A percentile compares a stretch with the other conserved stretches of the same genome.
These are phyloP conservation scores for Sebastes variabilis DNA, from an alignment of 2,797 vertebrate species.

Conservation along the genomic window DNA sequence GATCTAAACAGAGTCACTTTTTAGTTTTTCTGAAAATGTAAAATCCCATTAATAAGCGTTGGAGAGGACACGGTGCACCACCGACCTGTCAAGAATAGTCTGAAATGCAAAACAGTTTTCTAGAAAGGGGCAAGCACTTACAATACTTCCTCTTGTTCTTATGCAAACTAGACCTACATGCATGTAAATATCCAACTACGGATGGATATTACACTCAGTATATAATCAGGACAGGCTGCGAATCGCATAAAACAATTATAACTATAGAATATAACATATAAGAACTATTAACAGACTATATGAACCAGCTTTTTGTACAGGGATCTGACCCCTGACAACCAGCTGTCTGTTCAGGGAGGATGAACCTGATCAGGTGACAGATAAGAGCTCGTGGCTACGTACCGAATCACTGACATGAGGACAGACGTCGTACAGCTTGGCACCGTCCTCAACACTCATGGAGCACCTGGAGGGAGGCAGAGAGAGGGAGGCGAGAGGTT, in stretches of 20 bases:
- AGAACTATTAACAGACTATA: not conserved
- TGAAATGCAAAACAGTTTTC: not conserved
- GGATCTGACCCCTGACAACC: not conserved
- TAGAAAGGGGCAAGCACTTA: not conserved
- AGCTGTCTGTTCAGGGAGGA: not conserved
- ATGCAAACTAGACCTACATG: not conserved
- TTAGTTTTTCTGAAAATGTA: not conserved
- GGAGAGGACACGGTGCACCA: too few species aligned
- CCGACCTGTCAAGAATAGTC: not conserved
- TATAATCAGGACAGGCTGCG: not conserved
- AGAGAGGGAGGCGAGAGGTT: not conserved
- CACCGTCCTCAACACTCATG: conserved; percentile 97
- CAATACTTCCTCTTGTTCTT: not conserved
- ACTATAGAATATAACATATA: not conserved
- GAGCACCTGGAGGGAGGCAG: conserved; percentile 87
- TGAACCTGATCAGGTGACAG: conserved; percentile 2
- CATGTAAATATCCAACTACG: not conserved
- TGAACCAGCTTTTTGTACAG: not conserved
- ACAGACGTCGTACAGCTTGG: conserved; percentile 96
- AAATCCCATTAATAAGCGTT: not conserved
- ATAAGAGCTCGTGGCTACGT: conserved; percentile 41
- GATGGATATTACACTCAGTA: not conserved
- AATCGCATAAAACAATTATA: too few species aligned
- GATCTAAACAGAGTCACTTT: not conserved
- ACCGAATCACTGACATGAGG: conserved; percentile 97